Evolutionary conservation across 1,140 invertebrate species (phyloP), one percentile per base, ranked within the genome.

Genomic region (Meloidogyne hapla): DNA sequence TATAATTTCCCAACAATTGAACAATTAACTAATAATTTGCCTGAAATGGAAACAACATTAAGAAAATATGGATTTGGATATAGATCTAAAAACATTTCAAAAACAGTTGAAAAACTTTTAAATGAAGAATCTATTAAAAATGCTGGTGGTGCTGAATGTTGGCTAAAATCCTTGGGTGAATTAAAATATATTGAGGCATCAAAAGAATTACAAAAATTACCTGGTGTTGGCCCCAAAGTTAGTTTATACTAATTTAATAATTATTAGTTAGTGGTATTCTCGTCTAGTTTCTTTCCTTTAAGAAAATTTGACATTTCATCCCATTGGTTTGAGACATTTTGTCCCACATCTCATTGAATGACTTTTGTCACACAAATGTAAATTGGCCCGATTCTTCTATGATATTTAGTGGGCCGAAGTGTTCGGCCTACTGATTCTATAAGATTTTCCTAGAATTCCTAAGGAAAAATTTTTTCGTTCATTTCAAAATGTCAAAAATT

Each of bases 1-100:
- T 92, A 92, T 88, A 88, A 90, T 78, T 98, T 98, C 89, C 96
- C 96, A 69, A 87, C 89, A 8, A 89, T 95, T 4, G 88, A 92
- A 74, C 87, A 87, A 25, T 87, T 96, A 64, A 88, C 91, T 1
- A 83, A 86, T 6, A 38, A 65, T 61, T 45, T 83, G 26, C 77
- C 88, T 73, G 87, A 94, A 0, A 93, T 95, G 89, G 79, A 87
- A 6, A 90, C 91, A 69, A 88, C 91, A 69, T 90, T 95, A 77
- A 87, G 82, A 28, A 45, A 67, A 9, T 23, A 25, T 13, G 75
- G 93, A 69, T 97, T 97, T 90, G 95, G 95, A 0, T 97, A 97
- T 88, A 89, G 95, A 80, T 93, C 95, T 0, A 92, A 92, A 80
- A 95, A 92, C 82, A 94, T 96, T 78, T 89, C 90, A 21, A 67